These are phyloP conservation scores for Dromococcyx pavoninus DNA, from an alignment of 2,797 vertebrate genomes.

Conservation along the genomic window DNA sequence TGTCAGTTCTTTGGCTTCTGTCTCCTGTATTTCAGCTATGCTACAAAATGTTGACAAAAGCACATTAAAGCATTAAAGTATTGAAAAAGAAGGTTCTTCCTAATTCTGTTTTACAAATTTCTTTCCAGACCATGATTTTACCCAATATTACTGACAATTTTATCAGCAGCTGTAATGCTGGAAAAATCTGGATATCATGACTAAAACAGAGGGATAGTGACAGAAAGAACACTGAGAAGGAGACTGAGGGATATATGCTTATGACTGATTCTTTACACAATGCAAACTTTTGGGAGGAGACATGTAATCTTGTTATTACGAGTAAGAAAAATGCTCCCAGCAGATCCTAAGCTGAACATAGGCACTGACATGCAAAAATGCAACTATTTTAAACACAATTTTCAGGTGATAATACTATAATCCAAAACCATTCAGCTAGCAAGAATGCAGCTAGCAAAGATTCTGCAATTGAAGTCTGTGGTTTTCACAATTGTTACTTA, in stretches of 20 bases:
- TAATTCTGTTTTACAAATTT: background rate
- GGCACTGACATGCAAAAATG: background rate
- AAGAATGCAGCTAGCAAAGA: background rate
- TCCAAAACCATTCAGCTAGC: background rate
- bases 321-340: background rate
- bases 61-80: background rate
- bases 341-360: background rate
- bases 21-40: background rate
- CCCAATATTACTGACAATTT: background rate
- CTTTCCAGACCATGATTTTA: background rate
- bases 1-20: background rate
- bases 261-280: background rate
- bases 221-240: background rate
- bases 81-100: background rate
- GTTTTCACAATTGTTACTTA: background rate
- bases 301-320: background rate
- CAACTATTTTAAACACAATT: background rate
- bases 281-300: background rate
- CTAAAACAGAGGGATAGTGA: background rate
- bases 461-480: background rate
- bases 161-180: background rate
- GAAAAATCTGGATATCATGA: background rate
- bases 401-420: background rate
- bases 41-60: background rate
- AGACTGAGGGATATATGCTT: background rate